A percentile compares a stretch with the other conserved stretches of the same genome.
phyloP scores from a whole-genome alignment of 2,113 vertebrate genomes.

The Helogale parvula region DNA sequence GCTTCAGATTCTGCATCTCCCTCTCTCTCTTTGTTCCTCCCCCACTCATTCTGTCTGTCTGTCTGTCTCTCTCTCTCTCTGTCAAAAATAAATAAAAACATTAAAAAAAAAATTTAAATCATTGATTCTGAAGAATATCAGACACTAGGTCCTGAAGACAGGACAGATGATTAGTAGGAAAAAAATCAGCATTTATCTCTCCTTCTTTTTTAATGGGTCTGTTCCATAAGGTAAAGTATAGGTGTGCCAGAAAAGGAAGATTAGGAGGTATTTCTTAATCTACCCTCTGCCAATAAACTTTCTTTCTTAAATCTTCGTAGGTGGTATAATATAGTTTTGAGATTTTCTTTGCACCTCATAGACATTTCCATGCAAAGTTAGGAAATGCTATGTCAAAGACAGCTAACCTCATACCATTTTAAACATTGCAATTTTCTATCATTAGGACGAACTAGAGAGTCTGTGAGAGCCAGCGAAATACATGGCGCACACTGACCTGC shows the following conservation, averaged over 20 bases:
- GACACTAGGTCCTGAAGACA: background rate
- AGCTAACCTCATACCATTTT: slow-evolving; percentile 29
- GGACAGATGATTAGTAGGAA: background rate
- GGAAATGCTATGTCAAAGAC: background rate
- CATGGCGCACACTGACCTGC: background rate
- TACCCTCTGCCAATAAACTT: background rate
- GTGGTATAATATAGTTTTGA: background rate
- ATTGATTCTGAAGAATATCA: background rate
- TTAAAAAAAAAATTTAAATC: background rate
- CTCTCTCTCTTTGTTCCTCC: no score
- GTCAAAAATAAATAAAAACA: no score
- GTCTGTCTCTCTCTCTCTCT: no score
- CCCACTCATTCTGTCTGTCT: no score
- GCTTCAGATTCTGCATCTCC: no score
- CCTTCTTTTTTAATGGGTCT: background rate
- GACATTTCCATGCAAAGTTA: background rate
- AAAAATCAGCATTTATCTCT: background rate
- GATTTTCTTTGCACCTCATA: background rate
- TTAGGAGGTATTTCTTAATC: background rate
- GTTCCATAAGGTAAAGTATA: background rate
- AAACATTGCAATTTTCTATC: slow-evolving; percentile 12
- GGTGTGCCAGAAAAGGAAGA: background rate
- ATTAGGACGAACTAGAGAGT: background rate
- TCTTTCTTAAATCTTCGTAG: background rate
- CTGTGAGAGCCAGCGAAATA: background rate